phyloP scores from a whole-genome alignment of 2,113 vertebrate genomes.

The Triplophysa rosa region DNA sequence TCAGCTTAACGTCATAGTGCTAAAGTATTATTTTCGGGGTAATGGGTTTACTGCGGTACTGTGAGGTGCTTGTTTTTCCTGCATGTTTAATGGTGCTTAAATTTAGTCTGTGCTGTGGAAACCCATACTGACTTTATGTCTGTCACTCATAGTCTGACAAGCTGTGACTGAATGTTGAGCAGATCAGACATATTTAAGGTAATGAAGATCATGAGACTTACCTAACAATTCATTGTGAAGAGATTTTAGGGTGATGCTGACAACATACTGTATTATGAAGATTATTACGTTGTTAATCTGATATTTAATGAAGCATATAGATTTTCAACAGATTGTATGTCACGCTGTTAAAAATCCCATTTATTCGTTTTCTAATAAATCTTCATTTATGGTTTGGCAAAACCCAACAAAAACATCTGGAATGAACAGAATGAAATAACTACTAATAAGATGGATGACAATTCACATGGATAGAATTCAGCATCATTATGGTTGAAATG shows the following conservation, averaged over 20 bases:
- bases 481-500: too few relatives aligned
- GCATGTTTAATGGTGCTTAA: too few relatives aligned
- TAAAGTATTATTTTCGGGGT: neutral
- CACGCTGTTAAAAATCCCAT: neutral
- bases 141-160: neutral
- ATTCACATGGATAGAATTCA: neutral
- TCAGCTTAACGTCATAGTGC: too few relatives aligned
- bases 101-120: conserved; percentile 4
- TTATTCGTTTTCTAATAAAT: conserved; percentile 3
- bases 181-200: conserved; percentile 7
- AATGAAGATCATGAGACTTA: conserved; percentile 1
- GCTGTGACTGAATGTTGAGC: neutral
- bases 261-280: neutral
- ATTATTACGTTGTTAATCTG: conserved; percentile 14
- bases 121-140: neutral
- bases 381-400: conserved; percentile 15
- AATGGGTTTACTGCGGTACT: too few relatives aligned
- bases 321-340: neutral
- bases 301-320: conserved; percentile 2
- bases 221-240: neutral
- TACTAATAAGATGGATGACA: neutral
- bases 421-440: neutral
- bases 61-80: too few relatives aligned
- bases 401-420: conserved; percentile 6
- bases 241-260: neutral